Percentiles rank a stretch among this genome's conserved stretches.
These are phyloP conservation scores for Brachyptera putata DNA, from an alignment of 2,888 invertebrate species.

Conservation along the genomic window DNA sequence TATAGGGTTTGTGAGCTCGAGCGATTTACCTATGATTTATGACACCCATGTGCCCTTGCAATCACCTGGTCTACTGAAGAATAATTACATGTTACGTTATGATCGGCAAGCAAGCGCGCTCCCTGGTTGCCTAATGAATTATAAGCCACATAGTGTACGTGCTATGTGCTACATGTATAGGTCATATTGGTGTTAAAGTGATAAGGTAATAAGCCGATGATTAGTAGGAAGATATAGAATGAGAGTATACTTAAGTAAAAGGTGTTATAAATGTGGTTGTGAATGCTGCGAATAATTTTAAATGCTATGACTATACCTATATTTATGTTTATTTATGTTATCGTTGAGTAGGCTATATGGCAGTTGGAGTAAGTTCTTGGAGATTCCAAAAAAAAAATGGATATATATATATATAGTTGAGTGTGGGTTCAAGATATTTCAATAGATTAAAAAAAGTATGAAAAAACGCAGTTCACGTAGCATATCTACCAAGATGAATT, in stretches of 20 bases:
- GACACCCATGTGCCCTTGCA: background rate
- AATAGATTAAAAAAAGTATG: too few species aligned
- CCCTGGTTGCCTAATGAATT: slow-evolving; percentile 12
- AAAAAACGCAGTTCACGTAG: too few species aligned
- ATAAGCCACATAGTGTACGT: background rate
- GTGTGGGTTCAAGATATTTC: too few species aligned
- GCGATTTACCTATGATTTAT: slow-evolving; percentile 13
- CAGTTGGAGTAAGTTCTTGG: too few species aligned
- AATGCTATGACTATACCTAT: too few species aligned
- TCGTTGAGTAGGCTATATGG: too few species aligned
- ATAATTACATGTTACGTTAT: slow-evolving; percentile 10
- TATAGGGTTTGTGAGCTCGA: background rate
- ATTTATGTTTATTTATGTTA: too few species aligned
- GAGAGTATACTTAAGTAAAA: slow-evolving; percentile 1
- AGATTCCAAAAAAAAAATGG: too few species aligned
- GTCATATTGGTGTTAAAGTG: slow-evolving; percentile 6
- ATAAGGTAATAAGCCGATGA: slow-evolving; percentile 17
- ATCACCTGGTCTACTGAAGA: background rate
- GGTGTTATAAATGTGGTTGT: too few species aligned
- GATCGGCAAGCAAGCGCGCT: background rate
- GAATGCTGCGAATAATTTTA: too few species aligned
- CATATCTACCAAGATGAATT: too few species aligned
- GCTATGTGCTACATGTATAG: background rate
- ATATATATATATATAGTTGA: too few species aligned
- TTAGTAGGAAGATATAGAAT: background rate